phyloP scores from a whole-genome alignment of 2,113 vertebrate species.

The Brevimyrus niger region DNA sequence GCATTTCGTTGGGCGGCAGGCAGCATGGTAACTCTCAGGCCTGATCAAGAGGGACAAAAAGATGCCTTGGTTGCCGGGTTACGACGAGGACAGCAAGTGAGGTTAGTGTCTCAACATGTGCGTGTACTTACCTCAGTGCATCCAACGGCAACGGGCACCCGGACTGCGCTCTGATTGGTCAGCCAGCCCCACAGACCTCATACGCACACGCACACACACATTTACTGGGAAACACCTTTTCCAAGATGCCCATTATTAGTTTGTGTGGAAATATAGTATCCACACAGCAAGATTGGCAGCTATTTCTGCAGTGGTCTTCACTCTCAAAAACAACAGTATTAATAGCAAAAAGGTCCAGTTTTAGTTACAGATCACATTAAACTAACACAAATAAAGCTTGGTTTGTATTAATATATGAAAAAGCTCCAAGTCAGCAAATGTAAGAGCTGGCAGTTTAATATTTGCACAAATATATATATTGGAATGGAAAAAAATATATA shows the following conservation, averaged over 20 bases:
- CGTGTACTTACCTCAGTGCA: not conserved
- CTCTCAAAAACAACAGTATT: not conserved
- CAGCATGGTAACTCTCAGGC: not conserved
- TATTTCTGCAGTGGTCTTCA: not conserved
- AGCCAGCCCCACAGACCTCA: not conserved
- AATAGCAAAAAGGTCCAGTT: not conserved
- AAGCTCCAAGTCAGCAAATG: not conserved
- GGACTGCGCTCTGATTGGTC: not conserved
- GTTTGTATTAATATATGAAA: slow-evolving; percentile 1
- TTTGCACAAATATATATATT: slow-evolving; percentile 5
- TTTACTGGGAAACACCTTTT: not conserved
- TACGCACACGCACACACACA: not conserved
- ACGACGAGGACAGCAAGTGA: not conserved
- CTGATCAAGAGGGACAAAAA: not conserved
- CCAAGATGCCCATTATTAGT: not conserved
- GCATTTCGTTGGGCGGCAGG: not conserved
- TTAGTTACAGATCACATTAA: not conserved
- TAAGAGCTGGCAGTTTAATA: not conserved
- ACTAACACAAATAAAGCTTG: not conserved
- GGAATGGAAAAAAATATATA: slow-evolving; percentile 9
- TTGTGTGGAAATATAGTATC: not conserved
- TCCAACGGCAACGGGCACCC: not conserved
- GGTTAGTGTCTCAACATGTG: not conserved
- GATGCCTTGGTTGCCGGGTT: not conserved
- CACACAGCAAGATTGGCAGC: not conserved